Evolutionary conservation across 2,888 invertebrate species (phyloP), one percentile per base, ranked within the genome.

Genomic region (Palloptera scutellata): DNA sequence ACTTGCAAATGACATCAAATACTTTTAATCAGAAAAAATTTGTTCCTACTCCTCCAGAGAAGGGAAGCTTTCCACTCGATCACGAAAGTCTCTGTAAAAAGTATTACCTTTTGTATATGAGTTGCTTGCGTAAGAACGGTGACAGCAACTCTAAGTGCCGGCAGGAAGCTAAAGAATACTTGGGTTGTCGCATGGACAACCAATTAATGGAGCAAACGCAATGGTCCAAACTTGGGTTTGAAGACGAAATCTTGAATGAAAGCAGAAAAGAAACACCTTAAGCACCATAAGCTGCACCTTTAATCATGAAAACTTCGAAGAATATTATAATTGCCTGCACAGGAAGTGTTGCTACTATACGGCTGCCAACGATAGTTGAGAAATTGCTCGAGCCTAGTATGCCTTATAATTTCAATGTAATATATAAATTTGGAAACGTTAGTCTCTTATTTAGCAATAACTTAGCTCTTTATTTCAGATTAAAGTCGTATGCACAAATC

Each of bases 21-120:
- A 93, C 93, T 75, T 95, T 94, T 87, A 91, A 90, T 62, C 93
- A 95, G 85, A 95, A 95, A 85, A 88, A 88, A 71, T 95, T 96
- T 78, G 91, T 88, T 73, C 95, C 96, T 1, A 91, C 92, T 67
- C 91, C 98, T 43, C 98, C 98, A 63, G 94, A 96, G 78, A 98
- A 98, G 85, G 98, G 98, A 61, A 97, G 97, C 85, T 98, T 98
- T 86, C 98, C 98, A 40, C 86, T 98, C 76, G 98, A 98, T 84
- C 97, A 98, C 85, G 94, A 97, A 76, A 95, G 95, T 67, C 80
- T 91, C 63, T 97, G 97, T 84, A 96, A 95, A 84, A 88, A 88
- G 75, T 88, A 88, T 68, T 98, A 98, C 94, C 85, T 93, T 13
- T 89, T 91, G 75, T n/a, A 97, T 84, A 96, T 98, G 93, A 89